Percentiles rank a stretch among this genome's conserved stretches.
phyloP scores from a whole-genome alignment of 2,797 vertebrate species.

The Lemur catta region DNA sequence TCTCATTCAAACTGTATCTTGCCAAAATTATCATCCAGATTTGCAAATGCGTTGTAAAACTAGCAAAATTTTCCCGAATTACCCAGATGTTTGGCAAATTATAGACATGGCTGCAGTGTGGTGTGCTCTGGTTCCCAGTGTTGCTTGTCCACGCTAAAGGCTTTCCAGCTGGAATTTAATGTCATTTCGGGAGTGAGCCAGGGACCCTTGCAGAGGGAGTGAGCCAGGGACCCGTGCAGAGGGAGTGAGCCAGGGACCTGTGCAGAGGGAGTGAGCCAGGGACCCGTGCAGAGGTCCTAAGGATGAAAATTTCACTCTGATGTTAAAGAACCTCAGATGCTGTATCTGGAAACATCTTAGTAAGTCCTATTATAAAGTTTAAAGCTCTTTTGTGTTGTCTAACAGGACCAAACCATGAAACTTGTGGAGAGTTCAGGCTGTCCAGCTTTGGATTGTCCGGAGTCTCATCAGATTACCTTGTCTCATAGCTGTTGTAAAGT shows the following conservation, averaged over 20 bases:
- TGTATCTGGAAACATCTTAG: background rate
- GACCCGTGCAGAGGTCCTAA: background rate
- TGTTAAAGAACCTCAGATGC: background rate
- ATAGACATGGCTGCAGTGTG: background rate
- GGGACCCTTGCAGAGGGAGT: background rate
- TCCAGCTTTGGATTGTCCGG: constrained; percentile 89
- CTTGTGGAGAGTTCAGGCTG: constrained; percentile 89
- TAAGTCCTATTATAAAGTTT: background rate
- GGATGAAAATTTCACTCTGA: background rate
- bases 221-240: accelerated
- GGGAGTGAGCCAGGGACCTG: background rate
- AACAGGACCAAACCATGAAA: constrained; percentile 93
- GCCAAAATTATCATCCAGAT: background rate
- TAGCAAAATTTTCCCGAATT: background rate
- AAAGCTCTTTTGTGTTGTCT: constrained; percentile 57
- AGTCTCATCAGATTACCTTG: constrained; percentile 92
- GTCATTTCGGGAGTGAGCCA: background rate
- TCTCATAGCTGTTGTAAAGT: constrained; percentile 96
- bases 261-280: too few species aligned
- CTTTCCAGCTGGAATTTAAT: background rate
- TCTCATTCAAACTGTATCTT: background rate
- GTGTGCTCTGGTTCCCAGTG: background rate
- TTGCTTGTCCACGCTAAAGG: background rate
- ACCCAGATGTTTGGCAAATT: background rate
- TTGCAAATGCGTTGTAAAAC: background rate